Evolutionary conservation across 2,888 invertebrate species (phyloP).

Genomic region (Drosophila pseudotalamancana): DNA sequence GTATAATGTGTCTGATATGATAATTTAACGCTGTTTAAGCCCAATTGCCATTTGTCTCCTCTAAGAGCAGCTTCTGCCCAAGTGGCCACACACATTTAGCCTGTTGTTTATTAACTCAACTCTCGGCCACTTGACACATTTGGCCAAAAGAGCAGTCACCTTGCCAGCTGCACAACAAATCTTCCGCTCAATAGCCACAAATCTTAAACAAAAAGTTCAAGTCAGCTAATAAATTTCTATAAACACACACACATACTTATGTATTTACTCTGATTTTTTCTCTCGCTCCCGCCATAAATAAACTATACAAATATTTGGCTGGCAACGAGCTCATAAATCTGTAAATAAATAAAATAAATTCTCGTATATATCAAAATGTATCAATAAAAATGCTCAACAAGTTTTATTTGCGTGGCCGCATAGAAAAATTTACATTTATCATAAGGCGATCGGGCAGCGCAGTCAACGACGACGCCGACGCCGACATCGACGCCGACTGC

Average conservation of each 20-base stretch:
- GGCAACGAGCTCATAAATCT: constrained; percentile 73
- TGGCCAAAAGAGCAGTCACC: constrained; percentile 73
- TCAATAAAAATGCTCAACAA: constrained; percentile 79
- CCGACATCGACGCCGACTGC: constrained; percentile 8
- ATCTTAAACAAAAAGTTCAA: constrained; percentile 55
- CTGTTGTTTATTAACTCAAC: constrained; percentile 46
- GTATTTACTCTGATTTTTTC: constrained; percentile 10
- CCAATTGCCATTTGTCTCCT: constrained; percentile 32
- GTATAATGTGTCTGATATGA: too few relatives aligned
- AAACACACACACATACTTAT: neutral
- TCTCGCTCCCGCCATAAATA: constrained; percentile 64
- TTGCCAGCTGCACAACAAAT: constrained; percentile 56
- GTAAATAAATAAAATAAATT: constrained; percentile 76
- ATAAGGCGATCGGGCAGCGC: constrained; percentile 43
- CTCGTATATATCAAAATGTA: constrained; percentile 74
- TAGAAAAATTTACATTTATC: constrained; percentile 64
- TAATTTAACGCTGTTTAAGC: too few relatives aligned
- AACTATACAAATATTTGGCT: constrained; percentile 73
- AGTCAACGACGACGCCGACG: constrained; percentile 7
- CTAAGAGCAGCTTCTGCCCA: constrained; percentile 10
- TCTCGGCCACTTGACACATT: constrained; percentile 69
- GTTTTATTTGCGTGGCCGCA: constrained; percentile 62
- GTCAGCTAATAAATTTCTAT: constrained; percentile 69
- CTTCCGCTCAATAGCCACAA: constrained; percentile 35
- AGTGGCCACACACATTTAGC: too few relatives aligned